Evolutionary conservation across 2,797 vertebrate genomes (phyloP).

Genomic region (Coregonus sp.): DNA sequence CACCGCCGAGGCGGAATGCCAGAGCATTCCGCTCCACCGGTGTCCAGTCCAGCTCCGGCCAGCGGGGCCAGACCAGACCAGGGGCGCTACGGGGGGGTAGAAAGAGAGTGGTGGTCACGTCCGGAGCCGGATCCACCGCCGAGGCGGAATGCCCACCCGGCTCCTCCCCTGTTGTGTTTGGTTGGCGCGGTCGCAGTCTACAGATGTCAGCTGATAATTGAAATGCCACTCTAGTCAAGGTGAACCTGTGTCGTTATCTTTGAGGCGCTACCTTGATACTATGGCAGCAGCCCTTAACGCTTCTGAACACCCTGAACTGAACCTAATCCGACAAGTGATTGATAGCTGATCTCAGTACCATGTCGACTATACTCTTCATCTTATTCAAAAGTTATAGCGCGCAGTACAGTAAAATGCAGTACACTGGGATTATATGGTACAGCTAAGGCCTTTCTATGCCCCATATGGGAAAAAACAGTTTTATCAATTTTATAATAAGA

Average conservation of each 20-base stretch:
- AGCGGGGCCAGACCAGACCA: too few relatives aligned
- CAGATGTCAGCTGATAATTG: slow-evolving; percentile 6
- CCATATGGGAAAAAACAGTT: too few relatives aligned
- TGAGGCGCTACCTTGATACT: neutral
- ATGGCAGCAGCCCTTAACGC: neutral
- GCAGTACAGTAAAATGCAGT: neutral
- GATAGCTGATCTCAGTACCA: neutral
- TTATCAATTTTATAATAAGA: too few relatives aligned
- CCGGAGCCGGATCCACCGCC: too few relatives aligned
- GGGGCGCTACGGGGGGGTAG: too few relatives aligned
- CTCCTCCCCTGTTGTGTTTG: too few relatives aligned
- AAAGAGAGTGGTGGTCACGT: too few relatives aligned
- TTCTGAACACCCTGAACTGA: neutral
- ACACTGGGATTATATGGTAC: neutral
- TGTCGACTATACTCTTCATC: neutral
- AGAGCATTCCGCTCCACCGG: too few relatives aligned
- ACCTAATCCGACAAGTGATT: neutral
- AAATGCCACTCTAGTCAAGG: slow-evolving; percentile 15
- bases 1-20: too few relatives aligned
- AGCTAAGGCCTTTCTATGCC: neutral
- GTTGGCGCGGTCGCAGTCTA: too few relatives aligned
- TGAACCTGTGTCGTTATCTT: neutral
- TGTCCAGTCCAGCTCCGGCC: too few relatives aligned
- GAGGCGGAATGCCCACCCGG: too few relatives aligned
- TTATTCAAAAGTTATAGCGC: neutral